Evolutionary conservation across 1,140 invertebrate species (phyloP).

Genomic region (Gerris buenoi): DNA sequence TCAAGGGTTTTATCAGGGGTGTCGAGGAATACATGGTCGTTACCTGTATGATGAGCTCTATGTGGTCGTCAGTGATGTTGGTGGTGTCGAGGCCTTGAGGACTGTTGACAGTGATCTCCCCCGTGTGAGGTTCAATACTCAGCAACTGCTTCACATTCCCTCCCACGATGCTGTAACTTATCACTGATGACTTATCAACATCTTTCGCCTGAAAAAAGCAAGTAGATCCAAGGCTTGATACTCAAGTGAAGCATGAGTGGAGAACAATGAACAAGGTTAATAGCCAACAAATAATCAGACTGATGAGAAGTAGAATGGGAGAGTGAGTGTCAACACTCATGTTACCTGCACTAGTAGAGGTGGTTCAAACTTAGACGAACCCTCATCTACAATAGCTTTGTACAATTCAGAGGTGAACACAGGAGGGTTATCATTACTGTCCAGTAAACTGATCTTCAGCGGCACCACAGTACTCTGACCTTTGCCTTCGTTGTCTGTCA

Average conservation of each 20-base stretch:
- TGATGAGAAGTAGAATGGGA: no score
- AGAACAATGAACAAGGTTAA: no score
- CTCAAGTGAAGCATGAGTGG: no score
- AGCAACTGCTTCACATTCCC: conserved; percentile 49
- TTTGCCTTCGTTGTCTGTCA: conserved; percentile 65
- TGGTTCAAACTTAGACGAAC: conserved; percentile 64
- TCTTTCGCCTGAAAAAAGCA: conserved; percentile 57
- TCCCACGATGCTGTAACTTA: conserved; percentile 55
- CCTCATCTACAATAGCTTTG: conserved; percentile 67
- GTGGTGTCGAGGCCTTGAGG: conserved; percentile 43
- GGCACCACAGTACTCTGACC: conserved; percentile 60
- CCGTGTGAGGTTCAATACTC: conserved; percentile 46
- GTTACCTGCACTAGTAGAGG: conserved; percentile 26
- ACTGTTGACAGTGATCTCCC: conserved; percentile 49
- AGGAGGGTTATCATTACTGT: conserved; percentile 78
- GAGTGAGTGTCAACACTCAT: no score
- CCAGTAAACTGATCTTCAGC: conserved; percentile 57
- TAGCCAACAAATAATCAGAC: no score
- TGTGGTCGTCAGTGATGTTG: conserved; percentile 40
- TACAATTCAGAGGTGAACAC: conserved; percentile 55
- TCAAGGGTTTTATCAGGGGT: no score
- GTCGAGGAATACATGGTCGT: no score
- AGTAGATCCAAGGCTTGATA: no score
- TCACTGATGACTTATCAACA: conserved; percentile 60
- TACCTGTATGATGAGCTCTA: conserved; percentile 40